Evolutionary conservation across 2,113 vertebrate genomes (phyloP), one percentile per base, ranked within the genome.

Genomic region (Perca fluviatilis): DNA sequence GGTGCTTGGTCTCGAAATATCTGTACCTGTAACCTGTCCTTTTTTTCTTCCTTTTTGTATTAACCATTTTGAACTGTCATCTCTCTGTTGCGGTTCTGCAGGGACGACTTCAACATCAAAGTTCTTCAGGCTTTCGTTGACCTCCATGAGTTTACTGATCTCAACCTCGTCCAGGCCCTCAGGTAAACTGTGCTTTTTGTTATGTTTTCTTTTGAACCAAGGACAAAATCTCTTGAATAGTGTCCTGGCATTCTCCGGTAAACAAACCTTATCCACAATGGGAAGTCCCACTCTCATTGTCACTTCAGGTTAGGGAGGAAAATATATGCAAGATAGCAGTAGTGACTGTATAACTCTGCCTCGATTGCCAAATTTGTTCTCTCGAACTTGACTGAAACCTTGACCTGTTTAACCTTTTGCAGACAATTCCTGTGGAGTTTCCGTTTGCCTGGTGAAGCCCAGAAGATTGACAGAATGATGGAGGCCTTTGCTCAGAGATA

Each of bases 391-490:
- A 79, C 58, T 80, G 65, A 10, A 81, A 66, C 72, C 54, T 11
- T 6, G 64, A 71, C 81, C 67, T 80, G n/a, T 81, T 68, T 43
- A 43, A 43, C 40, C 40, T 64, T 74, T 33, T 78, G 25, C 94
- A 98, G 97, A 82, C 97, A 98, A 33, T 98, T 98, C 89, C 95
- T 98, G n/a, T 98, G 97, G 97, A 98, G 97, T 86, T 98, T 98
- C 89, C 97, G 97, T 87, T 94, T 98, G 83, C 97, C 97, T 0
- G 97, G 97, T 54, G 97, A 98, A 90, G 97, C 97, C 49, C 97
- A 98, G 93, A 98, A 98, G 86, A 98, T 98, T 15, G 97, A 98
- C 92, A 95, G 97, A 68, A 98, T 98, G 97, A 98, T 98, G 97
- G 97, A 98, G 88, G 97, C 97, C 19, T 98, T 98, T 43, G 97